Conservation (phyloP, 2,888 invertebrate genomes). For the Euproctis similis region DNA sequence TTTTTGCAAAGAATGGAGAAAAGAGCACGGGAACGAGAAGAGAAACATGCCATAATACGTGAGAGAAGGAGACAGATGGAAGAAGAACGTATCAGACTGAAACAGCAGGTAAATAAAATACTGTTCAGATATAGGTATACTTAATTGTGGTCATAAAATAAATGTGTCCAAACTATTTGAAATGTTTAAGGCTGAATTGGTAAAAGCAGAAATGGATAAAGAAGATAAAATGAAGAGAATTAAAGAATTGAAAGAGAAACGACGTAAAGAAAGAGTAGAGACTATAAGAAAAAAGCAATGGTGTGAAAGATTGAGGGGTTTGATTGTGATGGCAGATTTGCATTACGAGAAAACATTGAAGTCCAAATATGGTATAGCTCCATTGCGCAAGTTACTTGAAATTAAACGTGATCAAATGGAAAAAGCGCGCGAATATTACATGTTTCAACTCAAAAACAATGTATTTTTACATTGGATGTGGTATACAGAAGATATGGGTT, state of each 20-base stretch:
- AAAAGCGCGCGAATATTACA: slow-evolving; percentile 65
- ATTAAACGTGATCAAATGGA: slow-evolving; percentile 52
- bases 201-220: slow-evolving; percentile 74
- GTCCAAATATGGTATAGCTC: slow-evolving; percentile 52
- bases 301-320: slow-evolving; percentile 56
- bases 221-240: slow-evolving; percentile 77
- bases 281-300: slow-evolving; percentile 76
- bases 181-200: slow-evolving; percentile 52
- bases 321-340: slow-evolving; percentile 69
- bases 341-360: slow-evolving; percentile 62
- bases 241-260: slow-evolving; percentile 77
- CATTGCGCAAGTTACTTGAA: slow-evolving; percentile 44
- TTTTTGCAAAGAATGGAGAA: slow-evolving; percentile 84
- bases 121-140: background rate
- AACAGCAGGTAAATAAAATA: slow-evolving; percentile 51
- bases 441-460: slow-evolving; percentile 62
- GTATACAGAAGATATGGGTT: slow-evolving; percentile 64
- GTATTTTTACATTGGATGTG: slow-evolving; percentile 71
- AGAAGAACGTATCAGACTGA: slow-evolving; percentile 59
- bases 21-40: slow-evolving; percentile 79
- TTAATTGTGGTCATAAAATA: no score
- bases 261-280: slow-evolving; percentile 76
- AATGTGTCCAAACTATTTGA: background rate
- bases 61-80: slow-evolving; percentile 67
- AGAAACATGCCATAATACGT: slow-evolving; percentile 65